Base-by-base conservation (phyloP, 2,113 vertebrate genomes). In the Psilopsiagon aymara region DNA sequence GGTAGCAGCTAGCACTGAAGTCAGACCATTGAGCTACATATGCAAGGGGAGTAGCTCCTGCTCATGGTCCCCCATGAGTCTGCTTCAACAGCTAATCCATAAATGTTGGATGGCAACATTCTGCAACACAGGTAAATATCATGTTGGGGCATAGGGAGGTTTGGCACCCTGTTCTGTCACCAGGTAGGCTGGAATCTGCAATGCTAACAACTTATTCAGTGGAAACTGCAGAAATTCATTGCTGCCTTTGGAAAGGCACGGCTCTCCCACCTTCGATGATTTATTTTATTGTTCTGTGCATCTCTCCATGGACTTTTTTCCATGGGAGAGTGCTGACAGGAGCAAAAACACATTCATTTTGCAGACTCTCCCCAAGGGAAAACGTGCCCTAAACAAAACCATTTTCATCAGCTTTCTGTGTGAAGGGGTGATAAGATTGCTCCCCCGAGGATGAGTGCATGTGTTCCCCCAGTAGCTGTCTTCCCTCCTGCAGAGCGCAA, bases 301-400 rank as follows among this genome's bases (percentile, higher is more conserved):
- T 71, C 78, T 79, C 78, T 92, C 52, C 66, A 46, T n/a, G 88
- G 52, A 24, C 35, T 71, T 75, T 80, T 83, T 86, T 88, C 76
- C 69, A 67, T 5, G 10, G 66, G 49, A 73, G 35, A 1, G 3
- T 78, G 67, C 51, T 80, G 75, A 88, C 82, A 90, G 82, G 71
- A 94, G 77, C 46, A 94, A 67, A 92, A 90, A 80, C 53, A 24
- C 39, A 17, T 86, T 92, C 7, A 71, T 86, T 90, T 69, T 13
- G 4, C 29, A 81, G 71, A 51, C 41, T 33, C 21, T 78, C 95
- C 88, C 88, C 90, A 78, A 86, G 82, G 82, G 95, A 96, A 94
- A 92, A 24, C 31, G 47, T 23, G 43, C 31, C 60, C 64, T 81
- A 68, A 83, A 29, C 71, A 77, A 70, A 82, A 74, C 53, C 5